Evolutionary conservation across 1,140 invertebrate species (phyloP), one percentile per base, ranked within the genome.

Genomic region (Drosophila bifasciata): DNA sequence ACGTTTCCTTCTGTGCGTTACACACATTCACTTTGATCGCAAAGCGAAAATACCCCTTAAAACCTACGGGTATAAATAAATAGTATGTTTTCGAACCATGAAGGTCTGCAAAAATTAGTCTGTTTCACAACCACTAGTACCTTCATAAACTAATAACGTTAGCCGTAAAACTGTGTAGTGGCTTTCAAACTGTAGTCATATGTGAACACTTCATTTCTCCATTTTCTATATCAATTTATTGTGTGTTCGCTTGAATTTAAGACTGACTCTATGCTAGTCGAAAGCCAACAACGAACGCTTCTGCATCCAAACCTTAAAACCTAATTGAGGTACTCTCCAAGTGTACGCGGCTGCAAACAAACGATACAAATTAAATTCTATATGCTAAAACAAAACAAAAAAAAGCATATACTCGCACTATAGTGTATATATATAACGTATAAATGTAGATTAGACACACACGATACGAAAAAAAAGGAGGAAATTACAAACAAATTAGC

Each of bases 271-370:
- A 67, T 28, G 9, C 28, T 28, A 28, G 8, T 28, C 28, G 28
- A 28, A 28, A 28, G 28, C 28, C 9, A 28, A 9, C 28, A 28
- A 55, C 61, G 48, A 25, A 50, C 60, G 50, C 46, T 71, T 50
- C 51, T 46, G 56, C 32, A 57, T 61, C 53, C 28, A 13, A 23
- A 70, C 58, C 81, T 85, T 85, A 86, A 2, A 9, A 6, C 44
- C 81, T 85, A 85, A 70, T 66, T 86, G 81, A 85, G 81, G 81
- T 85, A 85, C 81, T 86, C 81, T 86, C 57, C 44, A 63, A 72
- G 67, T 79, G 76, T 76, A 85, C 71, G 76, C 80, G 79, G 55
- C 80, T 36, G 52, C 48, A 68, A 52, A 53, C 60, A 53, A 68
- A 68, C 64, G 8, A 9, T 28, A 28, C 8, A 25, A 46, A 51